Base-by-base conservation (phyloP, 2,888 invertebrate species). In the Amphipoea oculea region DNA sequence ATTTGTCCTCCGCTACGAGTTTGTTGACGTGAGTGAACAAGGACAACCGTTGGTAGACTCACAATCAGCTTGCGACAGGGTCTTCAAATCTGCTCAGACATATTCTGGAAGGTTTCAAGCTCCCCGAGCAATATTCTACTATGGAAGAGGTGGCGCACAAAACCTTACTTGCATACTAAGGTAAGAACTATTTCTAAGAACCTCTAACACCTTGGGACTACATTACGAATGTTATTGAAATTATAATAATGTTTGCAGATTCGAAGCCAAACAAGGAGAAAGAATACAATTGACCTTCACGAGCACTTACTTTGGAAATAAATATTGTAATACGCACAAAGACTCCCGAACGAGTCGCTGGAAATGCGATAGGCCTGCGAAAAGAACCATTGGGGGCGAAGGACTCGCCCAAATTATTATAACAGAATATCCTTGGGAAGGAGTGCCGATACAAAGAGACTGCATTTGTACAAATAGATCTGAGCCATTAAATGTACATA, bases 1-100 rank as follows among this genome's bases (percentile, higher is more conserved):
- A 87, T 98, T 98, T 93, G 97, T 98, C 65, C 97, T 98, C 7
- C 97, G 98, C 74, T 99, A 98, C 94, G 99, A 99, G 95, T 99
- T 99, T 92, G 98, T 99, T 40, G 98, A 98, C 93, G 97, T 98
- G 69, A 97, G 98, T 83, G 97, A 98, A 91, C 98, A 98, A 93
- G 98, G 98, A 0, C 96, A 97, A 84, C 98, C 97, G 78, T 92
- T 97, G 83, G 94, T 94, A 67, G 97, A 97, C 87, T 97, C 97
- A 57, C 96, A 96, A 86, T 98, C 97, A 89, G 97, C 97, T 57
- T 98, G 98, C 92, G 98, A 98, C 92, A 95, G 98, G 91, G 95
- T 97, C 80, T 97, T 98, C 91, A 97, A 97, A 91, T 97, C 97
- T 73, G 96, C 96, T 73, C 96, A 96, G 84, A 97, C 96, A 9